phyloP scores from a whole-genome alignment of 2,113 vertebrate genomes.

The sheep (Ovis aries) region DNA sequence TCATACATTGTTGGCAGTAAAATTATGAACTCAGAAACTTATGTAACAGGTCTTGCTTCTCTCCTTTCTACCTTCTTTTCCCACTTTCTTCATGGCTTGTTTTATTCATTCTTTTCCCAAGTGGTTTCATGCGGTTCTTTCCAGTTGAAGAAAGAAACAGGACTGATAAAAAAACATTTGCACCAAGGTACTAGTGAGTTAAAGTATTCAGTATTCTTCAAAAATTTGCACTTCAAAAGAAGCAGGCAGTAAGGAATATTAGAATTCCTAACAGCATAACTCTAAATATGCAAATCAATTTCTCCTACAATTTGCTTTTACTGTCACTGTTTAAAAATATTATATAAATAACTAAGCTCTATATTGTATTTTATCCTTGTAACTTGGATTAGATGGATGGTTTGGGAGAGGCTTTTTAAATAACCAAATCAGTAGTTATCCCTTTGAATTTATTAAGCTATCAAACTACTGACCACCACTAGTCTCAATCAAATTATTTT shows the following conservation, averaged over 20 bases:
- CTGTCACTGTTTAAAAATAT: background rate
- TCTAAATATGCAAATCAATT: slow-evolving; percentile 4
- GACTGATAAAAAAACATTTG: background rate
- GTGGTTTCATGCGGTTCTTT: background rate
- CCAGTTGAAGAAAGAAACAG: background rate
- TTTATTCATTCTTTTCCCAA: background rate
- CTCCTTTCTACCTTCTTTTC: background rate
- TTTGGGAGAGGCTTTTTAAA: background rate
- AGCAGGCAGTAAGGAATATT: background rate
- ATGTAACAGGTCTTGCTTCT: background rate
- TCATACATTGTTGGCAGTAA: background rate
- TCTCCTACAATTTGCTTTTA: background rate
- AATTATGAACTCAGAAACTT: background rate
- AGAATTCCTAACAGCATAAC: background rate
- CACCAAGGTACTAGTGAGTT: background rate
- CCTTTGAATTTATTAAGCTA: background rate
- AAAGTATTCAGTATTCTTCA: background rate
- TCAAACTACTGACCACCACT: background rate
- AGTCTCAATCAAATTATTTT: background rate
- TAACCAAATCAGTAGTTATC: background rate
- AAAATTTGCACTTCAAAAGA: slow-evolving; percentile 30
- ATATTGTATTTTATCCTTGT: background rate
- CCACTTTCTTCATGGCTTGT: background rate
- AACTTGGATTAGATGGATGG: background rate
- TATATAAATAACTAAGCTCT: background rate